These are phyloP conservation scores for Tamandua tetradactyla DNA, from an alignment of 2,797 vertebrate genomes.

Conservation along the genomic window DNA sequence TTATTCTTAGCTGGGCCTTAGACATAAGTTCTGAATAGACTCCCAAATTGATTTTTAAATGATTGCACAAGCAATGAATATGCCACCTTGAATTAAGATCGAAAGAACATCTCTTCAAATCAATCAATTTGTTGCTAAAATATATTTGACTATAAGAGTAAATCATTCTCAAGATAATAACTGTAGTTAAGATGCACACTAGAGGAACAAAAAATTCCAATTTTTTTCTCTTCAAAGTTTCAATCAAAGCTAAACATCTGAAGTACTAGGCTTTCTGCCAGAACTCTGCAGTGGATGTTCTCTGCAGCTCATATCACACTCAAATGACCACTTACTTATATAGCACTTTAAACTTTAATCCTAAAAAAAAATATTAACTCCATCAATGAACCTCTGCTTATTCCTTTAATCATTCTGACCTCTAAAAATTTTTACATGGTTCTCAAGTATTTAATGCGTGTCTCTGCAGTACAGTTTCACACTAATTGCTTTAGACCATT, in stretches of 20 bases:
- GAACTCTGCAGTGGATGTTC: not conserved
- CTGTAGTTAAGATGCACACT: not conserved
- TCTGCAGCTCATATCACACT: slow-evolving; percentile 36
- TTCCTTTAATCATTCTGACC: slow-evolving; percentile 47
- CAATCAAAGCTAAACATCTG: slow-evolving; percentile 40
- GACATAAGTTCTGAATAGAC: not conserved
- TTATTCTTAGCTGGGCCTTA: not conserved
- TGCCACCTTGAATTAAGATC: not conserved
- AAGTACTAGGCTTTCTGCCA: slow-evolving; percentile 41
- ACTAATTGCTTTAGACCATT: slow-evolving; percentile 38
- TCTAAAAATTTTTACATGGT: not conserved
- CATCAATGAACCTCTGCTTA: not conserved
- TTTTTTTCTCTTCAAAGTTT: not conserved
- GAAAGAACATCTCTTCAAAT: not conserved
- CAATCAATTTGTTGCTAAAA: not conserved
- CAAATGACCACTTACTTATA: slow-evolving; percentile 19
- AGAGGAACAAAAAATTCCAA: slow-evolving; percentile 4
- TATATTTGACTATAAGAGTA: not conserved
- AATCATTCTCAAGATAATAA: not conserved
- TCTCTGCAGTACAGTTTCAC: not conserved
- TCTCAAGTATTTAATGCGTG: slow-evolving; percentile 47
- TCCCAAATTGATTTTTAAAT: not conserved
- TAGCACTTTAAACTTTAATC: not conserved
- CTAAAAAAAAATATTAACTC: slow-evolving; percentile 63
- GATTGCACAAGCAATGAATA: not conserved